Percentiles rank a stretch among this genome's conserved stretches.
phyloP scores from a whole-genome alignment of 1,140 invertebrate species.

The Amphibalanus amphitrite region DNA sequence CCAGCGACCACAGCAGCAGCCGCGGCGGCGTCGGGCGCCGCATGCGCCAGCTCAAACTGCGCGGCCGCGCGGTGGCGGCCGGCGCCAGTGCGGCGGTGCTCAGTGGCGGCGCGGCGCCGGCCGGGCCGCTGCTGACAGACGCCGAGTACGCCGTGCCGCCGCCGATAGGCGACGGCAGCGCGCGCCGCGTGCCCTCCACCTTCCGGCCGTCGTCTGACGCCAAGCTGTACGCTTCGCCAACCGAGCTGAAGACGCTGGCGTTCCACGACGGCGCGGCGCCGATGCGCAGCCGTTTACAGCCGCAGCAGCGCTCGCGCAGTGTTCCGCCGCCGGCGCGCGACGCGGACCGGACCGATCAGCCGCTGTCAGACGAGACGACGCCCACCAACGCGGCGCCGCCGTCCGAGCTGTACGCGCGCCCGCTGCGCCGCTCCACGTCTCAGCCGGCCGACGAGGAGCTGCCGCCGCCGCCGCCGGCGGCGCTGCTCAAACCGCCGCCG shows the following conservation, averaged over 20 bases:
- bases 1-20: background rate
- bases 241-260: slow-evolving; percentile 60
- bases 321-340: background rate
- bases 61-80: too few relatives aligned
- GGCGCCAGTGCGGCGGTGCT: too few relatives aligned
- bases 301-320: background rate
- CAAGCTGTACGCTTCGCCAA: slow-evolving; percentile 71
- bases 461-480: too few relatives aligned
- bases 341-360: slow-evolving; percentile 1
- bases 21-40: background rate
- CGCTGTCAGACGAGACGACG: slow-evolving; percentile 6
- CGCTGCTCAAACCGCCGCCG: background rate
- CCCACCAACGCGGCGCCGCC: background rate
- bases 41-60: background rate
- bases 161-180: slow-evolving; percentile 8
- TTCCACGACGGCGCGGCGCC: slow-evolving; percentile 28
- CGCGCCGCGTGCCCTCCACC: slow-evolving; percentile 44
- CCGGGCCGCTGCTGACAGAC: background rate
- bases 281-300: background rate
- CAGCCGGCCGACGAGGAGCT: background rate
- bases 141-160: slow-evolving; percentile 4
- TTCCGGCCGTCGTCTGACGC: slow-evolving; percentile 63
- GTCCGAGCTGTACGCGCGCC: background rate
- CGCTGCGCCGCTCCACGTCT: too few relatives aligned
- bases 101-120: too few relatives aligned